Conservation (phyloP, 1,140 invertebrate species). For the Diachasmimorpha longicaudata region DNA sequence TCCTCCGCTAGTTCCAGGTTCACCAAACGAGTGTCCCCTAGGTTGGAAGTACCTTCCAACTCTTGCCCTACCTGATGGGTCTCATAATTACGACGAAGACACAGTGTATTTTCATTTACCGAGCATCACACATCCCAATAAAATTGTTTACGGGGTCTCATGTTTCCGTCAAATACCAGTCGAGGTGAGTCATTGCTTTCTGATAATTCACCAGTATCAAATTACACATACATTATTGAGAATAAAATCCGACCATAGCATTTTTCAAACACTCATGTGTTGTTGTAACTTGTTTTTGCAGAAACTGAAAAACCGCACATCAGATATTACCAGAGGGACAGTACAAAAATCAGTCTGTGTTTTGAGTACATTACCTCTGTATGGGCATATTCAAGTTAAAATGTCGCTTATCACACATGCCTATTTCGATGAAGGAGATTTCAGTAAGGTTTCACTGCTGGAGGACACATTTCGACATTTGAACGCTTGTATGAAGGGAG, state of each 20-base stretch:
- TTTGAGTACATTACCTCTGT: constrained; percentile 85
- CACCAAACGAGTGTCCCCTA: constrained; percentile 82
- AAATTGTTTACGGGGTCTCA: constrained; percentile 94
- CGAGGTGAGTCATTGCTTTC: constrained; percentile 69
- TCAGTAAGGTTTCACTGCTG: constrained; percentile 87
- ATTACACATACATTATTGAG: background rate
- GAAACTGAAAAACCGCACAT: constrained; percentile 91
- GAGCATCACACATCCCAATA: constrained; percentile 78
- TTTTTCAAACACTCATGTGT: background rate
- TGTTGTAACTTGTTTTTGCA: constrained; percentile 54
- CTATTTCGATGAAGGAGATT: constrained; percentile 95
- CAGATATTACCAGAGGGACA: constrained; percentile 95
- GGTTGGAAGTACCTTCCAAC: constrained; percentile 96
- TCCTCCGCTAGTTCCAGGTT: constrained; percentile 82
- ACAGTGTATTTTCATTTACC: constrained; percentile 97
- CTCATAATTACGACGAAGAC: constrained; percentile 96
- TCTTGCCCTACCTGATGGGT: constrained; percentile 94
- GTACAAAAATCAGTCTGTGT: constrained; percentile 95
- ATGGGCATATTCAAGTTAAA: constrained; percentile 93
- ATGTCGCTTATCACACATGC: constrained; percentile 95
- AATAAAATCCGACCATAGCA: background rate
- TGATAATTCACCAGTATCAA: background rate
- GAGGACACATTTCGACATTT: constrained; percentile 93
- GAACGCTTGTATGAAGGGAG: constrained; percentile 78
- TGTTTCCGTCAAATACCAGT: constrained; percentile 98